Evolutionary conservation across 2,797 vertebrate species (phyloP), one percentile per base, ranked within the genome.

Genomic region (Aldrovandia affinis): DNA sequence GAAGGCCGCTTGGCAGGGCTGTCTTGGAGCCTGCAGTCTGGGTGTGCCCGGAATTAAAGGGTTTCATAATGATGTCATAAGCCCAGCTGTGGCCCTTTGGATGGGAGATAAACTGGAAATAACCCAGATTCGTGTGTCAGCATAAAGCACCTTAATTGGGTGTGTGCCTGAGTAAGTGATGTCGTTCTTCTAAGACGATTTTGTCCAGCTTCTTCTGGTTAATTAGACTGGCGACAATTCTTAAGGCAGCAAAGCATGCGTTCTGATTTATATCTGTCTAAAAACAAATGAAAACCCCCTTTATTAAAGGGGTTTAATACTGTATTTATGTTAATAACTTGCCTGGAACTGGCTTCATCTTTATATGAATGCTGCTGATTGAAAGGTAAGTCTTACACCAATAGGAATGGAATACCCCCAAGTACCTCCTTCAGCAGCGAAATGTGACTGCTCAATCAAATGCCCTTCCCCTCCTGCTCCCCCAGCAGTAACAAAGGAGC

Each of bases 11-110:
- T n/a, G 36, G 77, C 85, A 85, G 52, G 78, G 33, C 36, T 18
- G 77, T 83, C 39, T 77, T 59, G 39, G 39, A 83, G 78, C n/a
- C 47, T 57, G 81, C 39, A 9, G 83, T 47, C 85, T 84, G 89
- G 92, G 91, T 57, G 90, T 88, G 82, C 7, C 90, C 81, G 85
- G 87, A 87, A 84, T 90, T 88, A 88, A 86, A 91, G 85, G 44
- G 5, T 65, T 92, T 91, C 79, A 80, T 65, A 81, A 84, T 92
- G 86, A 92, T 89, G 88, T 90, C 86, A 90, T 86, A 39, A 85
- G 68, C 77, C 83, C 90, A 90, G 89, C 10, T 94, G 91, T 79
- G 70, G 28, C 57, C 55, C 44, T 20, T 14, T 81, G 83, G 86
- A 42, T n/a, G 20, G 9, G 83, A 57, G 4, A 36, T 75, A 2